phyloP scores from a whole-genome alignment of 1,140 invertebrate genomes.

The Geopemphigus sp. region DNA sequence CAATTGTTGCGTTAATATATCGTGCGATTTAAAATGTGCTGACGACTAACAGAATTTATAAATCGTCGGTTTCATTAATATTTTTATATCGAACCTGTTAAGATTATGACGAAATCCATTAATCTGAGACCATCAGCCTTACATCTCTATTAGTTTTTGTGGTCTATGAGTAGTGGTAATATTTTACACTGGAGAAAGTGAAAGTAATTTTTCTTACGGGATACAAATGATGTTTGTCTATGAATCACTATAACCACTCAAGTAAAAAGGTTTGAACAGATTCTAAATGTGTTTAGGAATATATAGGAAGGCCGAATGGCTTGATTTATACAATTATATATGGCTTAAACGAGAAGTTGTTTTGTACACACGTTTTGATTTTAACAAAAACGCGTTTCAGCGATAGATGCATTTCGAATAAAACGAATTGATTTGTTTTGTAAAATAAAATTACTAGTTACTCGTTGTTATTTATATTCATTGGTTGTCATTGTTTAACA shows the following conservation, averaged over 20 bases:
- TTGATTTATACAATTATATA: constrained; percentile 7
- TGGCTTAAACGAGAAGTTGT: not conserved
- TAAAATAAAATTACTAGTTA: too few relatives aligned
- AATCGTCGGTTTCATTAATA: too few relatives aligned
- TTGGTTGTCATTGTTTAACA: too few relatives aligned
- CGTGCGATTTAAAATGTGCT: too few relatives aligned
- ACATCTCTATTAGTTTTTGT: not conserved
- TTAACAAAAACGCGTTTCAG: not conserved
- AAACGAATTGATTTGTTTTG: too few relatives aligned
- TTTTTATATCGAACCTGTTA: not conserved
- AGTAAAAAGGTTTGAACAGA: constrained; percentile 17
- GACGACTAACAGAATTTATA: too few relatives aligned
- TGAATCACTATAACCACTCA: constrained; percentile 6
- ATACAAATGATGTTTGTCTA: constrained; percentile 9
- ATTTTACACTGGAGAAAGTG: not conserved
- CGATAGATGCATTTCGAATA: too few relatives aligned
- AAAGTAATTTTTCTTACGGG: not conserved
- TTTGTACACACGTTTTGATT: not conserved
- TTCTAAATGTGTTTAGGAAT: constrained; percentile 10
- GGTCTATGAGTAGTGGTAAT: not conserved
- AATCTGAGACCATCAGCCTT: not conserved
- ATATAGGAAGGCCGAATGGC: not conserved
- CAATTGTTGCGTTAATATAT: too few relatives aligned
- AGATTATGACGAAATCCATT: not conserved
- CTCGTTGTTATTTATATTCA: too few relatives aligned